phyloP scores from a whole-genome alignment of 1,140 invertebrate genomes.

The Philaenus spumarius region DNA sequence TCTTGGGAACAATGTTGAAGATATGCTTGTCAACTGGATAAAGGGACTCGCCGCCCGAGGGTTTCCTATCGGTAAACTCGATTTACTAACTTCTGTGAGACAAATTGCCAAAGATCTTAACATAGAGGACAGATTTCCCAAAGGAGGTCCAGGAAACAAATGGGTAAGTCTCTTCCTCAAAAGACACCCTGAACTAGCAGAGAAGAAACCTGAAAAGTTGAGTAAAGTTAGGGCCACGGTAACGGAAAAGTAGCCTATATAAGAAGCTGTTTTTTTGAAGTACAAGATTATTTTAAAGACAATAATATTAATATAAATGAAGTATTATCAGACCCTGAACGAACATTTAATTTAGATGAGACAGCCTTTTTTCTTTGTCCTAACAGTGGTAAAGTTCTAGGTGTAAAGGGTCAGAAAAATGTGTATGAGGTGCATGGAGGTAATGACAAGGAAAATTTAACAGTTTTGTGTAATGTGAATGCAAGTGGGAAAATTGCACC shows the following conservation, averaged over 20 bases:
- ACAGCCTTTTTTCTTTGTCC: slow-evolving; percentile 21
- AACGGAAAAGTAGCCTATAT: slow-evolving; percentile 30
- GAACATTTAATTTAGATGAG: slow-evolving; percentile 28
- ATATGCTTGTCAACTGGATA: slow-evolving; percentile 15
- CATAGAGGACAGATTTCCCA: slow-evolving; percentile 17
- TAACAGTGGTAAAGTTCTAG: slow-evolving; percentile 18
- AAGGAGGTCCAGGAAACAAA: slow-evolving; percentile 32
- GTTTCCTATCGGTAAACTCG: slow-evolving; percentile 11
- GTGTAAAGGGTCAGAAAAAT: slow-evolving; percentile 15
- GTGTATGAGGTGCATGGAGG: slow-evolving; percentile 11
- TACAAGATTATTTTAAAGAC: slow-evolving; percentile 30
- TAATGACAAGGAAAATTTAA: no score
- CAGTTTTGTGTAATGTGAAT: slow-evolving; percentile 15
- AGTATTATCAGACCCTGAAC: slow-evolving; percentile 23
- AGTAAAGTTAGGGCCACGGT: slow-evolving; percentile 28
- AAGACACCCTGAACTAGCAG: slow-evolving; percentile 28
- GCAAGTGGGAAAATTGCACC: slow-evolving; percentile 16
- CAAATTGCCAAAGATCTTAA: slow-evolving; percentile 9
- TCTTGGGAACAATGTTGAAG: not conserved
- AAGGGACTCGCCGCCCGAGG: slow-evolving; percentile 3
- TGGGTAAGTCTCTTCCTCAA: slow-evolving; percentile 37
- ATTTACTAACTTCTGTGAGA: slow-evolving; percentile 19
- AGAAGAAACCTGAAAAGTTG: slow-evolving; percentile 29
- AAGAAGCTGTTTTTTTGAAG: slow-evolving; percentile 32
- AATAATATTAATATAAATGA: slow-evolving; percentile 15